phyloP scores from a whole-genome alignment of 2,888 invertebrate species.

The Pocota personata region DNA sequence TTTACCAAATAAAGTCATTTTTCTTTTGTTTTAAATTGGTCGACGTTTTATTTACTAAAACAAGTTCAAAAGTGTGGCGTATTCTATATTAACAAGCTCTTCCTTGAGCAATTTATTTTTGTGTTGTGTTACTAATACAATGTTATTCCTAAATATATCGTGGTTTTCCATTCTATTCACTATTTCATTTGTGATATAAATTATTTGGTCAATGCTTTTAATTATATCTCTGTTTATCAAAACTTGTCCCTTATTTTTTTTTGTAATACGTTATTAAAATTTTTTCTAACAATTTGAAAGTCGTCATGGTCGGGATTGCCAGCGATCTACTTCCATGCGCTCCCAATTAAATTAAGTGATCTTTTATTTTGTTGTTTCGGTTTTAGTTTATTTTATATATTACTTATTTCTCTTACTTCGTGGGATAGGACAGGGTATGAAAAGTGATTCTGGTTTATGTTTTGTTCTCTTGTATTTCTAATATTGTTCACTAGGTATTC shows the following conservation, averaged over 20 bases:
- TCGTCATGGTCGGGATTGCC: constrained; percentile 3
- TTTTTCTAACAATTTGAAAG: background rate
- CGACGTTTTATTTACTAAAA: too few relatives aligned
- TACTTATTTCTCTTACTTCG: background rate
- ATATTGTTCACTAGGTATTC: too few relatives aligned
- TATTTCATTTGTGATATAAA: background rate
- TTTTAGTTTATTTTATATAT: background rate
- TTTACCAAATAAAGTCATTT: too few relatives aligned
- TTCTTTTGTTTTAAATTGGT: too few relatives aligned
- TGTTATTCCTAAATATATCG: background rate
- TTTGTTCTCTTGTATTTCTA: background rate
- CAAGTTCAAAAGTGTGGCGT: constrained; percentile 10
- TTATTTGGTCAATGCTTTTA: constrained; percentile 3
- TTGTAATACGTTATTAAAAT: constrained; percentile 1
- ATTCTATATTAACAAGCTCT: background rate
- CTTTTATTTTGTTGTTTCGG: background rate
- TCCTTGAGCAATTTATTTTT: constrained; percentile 5
- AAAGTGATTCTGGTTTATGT: background rate
- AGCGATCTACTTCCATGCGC: background rate
- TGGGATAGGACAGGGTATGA: constrained; percentile 1
- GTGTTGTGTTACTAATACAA: background rate
- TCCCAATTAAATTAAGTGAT: constrained; percentile 9
- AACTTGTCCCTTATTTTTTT: constrained; percentile 5
- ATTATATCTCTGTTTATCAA: constrained; percentile 15
- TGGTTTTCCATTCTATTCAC: background rate